Percentiles rank a stretch among this genome's conserved stretches.
Evolutionary conservation across 1,140 invertebrate genomes (phyloP).

Genomic region (Bombus sibiricus): DNA sequence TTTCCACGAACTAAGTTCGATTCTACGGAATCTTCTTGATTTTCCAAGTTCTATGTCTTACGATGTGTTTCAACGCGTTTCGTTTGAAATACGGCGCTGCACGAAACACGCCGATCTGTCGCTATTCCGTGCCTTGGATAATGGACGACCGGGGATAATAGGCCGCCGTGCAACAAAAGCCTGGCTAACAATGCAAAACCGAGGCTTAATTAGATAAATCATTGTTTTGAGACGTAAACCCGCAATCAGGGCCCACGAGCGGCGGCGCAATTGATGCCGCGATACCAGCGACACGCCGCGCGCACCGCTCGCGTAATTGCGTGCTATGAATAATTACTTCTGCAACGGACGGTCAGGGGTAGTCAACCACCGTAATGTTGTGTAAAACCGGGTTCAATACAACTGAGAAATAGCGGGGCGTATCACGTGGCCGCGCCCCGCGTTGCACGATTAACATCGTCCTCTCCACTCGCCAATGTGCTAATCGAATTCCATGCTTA

Average conservation of each 20-base stretch:
- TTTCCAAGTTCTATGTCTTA: background rate
- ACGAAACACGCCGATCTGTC: slow-evolving; percentile 54
- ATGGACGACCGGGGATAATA: slow-evolving; percentile 58
- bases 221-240: slow-evolving; percentile 78
- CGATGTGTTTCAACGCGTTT: background rate
- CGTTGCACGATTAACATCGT: slow-evolving; percentile 24
- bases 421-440: slow-evolving; percentile 23
- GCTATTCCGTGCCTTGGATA: slow-evolving; percentile 63
- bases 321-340: slow-evolving; percentile 79
- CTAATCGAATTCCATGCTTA: background rate
- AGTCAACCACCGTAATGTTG: slow-evolving; percentile 53
- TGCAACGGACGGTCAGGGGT: slow-evolving; percentile 62
- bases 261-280: slow-evolving; percentile 74
- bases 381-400: background rate
- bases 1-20: background rate
- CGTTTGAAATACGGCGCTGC: slow-evolving; percentile 11
- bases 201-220: slow-evolving; percentile 80
- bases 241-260: slow-evolving; percentile 74
- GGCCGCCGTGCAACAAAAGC: slow-evolving; percentile 61
- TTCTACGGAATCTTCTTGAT: background rate
- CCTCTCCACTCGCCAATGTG: background rate
- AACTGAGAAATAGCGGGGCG: background rate
- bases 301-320: slow-evolving; percentile 76
- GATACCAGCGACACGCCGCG: slow-evolving; percentile 67
- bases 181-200: slow-evolving; percentile 74